phyloP scores from a whole-genome alignment of 2,113 vertebrate species.

The Tor tambroides region DNA sequence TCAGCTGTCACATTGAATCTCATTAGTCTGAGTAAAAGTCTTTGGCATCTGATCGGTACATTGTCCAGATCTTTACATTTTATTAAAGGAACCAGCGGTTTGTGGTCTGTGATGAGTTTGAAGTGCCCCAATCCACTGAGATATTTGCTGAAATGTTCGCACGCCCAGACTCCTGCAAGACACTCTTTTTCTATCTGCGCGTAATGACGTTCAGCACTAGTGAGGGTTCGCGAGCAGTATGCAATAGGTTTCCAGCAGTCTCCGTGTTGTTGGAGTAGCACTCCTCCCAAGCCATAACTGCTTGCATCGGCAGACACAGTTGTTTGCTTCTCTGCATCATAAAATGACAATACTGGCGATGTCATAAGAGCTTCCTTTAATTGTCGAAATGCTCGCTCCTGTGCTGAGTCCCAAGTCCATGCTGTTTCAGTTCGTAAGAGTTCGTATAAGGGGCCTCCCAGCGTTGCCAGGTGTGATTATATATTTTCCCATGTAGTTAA shows the following conservation, averaged over 20 bases:
- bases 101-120: slow-evolving; percentile 57
- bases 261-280: slow-evolving; percentile 28
- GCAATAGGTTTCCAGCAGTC: slow-evolving; percentile 36
- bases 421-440: neutral
- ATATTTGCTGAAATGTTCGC: slow-evolving; percentile 64
- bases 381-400: neutral
- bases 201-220: slow-evolving; percentile 27
- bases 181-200: slow-evolving; percentile 40
- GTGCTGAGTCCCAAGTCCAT: neutral
- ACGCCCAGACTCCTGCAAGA: too few species aligned
- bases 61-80: slow-evolving; percentile 8
- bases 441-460: neutral
- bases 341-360: neutral
- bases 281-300: slow-evolving; percentile 41
- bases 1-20: too few species aligned
- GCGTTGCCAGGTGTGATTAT: neutral
- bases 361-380: neutral
- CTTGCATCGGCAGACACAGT: slow-evolving; percentile 45
- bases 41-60: too few species aligned
- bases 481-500: neutral
- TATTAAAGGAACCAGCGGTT: slow-evolving; percentile 60
- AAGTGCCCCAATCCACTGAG: slow-evolving; percentile 58
- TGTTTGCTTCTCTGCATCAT: neutral
- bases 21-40: too few species aligned
- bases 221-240: slow-evolving; percentile 36